Base-by-base conservation (phyloP, 2,113 vertebrate species). In the Puntigrus tetrazona region DNA sequence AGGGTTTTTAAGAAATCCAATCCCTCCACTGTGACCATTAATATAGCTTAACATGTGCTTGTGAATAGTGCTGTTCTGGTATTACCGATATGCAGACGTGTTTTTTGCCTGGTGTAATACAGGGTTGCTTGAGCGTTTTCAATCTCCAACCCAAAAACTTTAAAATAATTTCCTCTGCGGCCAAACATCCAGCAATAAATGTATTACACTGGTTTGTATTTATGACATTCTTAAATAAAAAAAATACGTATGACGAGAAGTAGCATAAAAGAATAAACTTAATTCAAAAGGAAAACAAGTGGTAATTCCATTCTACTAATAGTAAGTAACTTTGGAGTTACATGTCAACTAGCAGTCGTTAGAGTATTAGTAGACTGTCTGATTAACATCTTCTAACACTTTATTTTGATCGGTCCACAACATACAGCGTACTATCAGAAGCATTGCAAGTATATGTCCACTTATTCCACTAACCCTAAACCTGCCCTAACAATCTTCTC, bases 1-100 rank as follows among this genome's bases (percentile, higher is more conserved):
- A 38, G 45, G 65, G 41, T 34, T 73, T 81, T 73, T 81, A 61
- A 63, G 76, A 80, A 78, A 72, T 52, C 34, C 38, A 80, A 47
- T 73, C 78, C 55, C 43, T 50, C 67, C 47, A 77, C 78, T 80
- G 43, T 67, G 41, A 50, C 41, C 59, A 80, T 80, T 47, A 50
- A 31, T 80, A 47, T 11, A 67, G 38, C 78, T 47, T 7, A 80
- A 47, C 59, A 63, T 80, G 20, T 67, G 27, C 73, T 73, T 38
- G n/a, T 78, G 36, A 50, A 63, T 22, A 18, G 34, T 9, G n/a
- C 52, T 78, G 36, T 8, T 34, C 38, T 73, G 38, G 38, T 73
- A 25, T 73, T 73, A 73, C 38, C 70, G 4, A 4, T 14, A 72
- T 1, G 20, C 10, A 45, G 38, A 27, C 6, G 13, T 27, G 70